A percentile compares a stretch with the other conserved stretches of the same genome.
phyloP scores from a whole-genome alignment of 2,113 vertebrate genomes.

The Motacilla tschutschensis region DNA sequence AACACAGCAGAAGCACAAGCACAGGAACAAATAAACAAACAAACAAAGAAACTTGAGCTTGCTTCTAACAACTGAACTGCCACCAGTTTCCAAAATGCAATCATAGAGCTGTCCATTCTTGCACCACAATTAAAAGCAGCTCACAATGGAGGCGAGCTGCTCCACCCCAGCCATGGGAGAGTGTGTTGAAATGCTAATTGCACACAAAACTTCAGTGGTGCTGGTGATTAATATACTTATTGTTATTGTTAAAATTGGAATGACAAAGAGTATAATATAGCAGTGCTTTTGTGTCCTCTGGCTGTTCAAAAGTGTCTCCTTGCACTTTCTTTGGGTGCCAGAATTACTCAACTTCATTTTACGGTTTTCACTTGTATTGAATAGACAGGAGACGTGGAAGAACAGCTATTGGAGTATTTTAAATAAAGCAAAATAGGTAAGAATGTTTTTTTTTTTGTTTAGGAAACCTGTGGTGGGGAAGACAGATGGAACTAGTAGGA shows the following conservation, averaged over 20 bases:
- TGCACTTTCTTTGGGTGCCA: conserved; percentile 70
- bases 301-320: conserved; percentile 62
- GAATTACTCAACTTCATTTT: conserved; percentile 71
- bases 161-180: conserved; percentile 41
- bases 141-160: conserved; percentile 24
- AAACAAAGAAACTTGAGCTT: conserved; percentile 51
- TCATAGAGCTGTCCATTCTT: conserved; percentile 28
- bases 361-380: conserved; percentile 63
- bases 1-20: conserved; percentile 65
- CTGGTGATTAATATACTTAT: conserved; percentile 69
- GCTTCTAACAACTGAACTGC: conserved; percentile 41
- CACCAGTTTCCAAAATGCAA: conserved; percentile 47
- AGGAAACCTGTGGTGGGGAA: not conserved
- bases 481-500: not conserved
- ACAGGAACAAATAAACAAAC: conserved; percentile 68
- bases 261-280: conserved; percentile 66
- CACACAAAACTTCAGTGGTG: conserved; percentile 42
- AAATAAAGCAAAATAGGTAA: conserved; percentile 48
- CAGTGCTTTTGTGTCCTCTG: conserved; percentile 66
- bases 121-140: conserved; percentile 45
- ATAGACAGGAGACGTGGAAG: conserved; percentile 64
- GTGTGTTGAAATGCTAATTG: conserved; percentile 64
- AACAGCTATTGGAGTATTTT: conserved; percentile 51
- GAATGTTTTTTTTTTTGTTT: not conserved
- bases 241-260: conserved; percentile 70